A percentile compares a stretch with the other conserved stretches of the same genome.
These are phyloP conservation scores for Gorsachius magnificus DNA, from an alignment of 2,797 vertebrate species.

Conservation along the genomic window DNA sequence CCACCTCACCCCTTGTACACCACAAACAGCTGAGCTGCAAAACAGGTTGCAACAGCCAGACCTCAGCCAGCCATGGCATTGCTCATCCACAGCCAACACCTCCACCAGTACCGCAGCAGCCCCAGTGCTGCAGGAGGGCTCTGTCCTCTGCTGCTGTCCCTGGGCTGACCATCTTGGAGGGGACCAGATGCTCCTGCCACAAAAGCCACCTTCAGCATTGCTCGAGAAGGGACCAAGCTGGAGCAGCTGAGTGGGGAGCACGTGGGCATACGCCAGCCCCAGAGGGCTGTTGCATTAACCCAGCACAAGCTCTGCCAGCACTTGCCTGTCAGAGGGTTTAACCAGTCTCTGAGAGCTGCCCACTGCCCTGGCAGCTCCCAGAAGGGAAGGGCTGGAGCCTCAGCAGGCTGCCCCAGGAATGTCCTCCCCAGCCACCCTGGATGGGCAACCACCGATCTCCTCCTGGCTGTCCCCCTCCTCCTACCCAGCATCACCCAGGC, in stretches of 20 bases:
- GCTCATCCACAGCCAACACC: accelerated
- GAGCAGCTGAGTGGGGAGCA: not conserved
- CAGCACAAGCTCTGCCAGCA: not conserved
- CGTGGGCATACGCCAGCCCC: accelerated
- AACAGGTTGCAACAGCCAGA: not conserved
- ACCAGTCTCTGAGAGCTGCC: not conserved
- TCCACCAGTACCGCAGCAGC: not conserved
- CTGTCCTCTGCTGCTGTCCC: not conserved
- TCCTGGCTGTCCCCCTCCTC: not conserved
- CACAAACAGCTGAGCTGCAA: not conserved
- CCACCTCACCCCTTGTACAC: not conserved
- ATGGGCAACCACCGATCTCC: not conserved
- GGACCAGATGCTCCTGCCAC: not conserved
- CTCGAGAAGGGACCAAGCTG: not conserved
- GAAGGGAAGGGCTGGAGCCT: too few species aligned
- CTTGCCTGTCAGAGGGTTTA: not conserved
- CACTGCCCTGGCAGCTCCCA: accelerated
- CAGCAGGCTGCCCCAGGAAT: not conserved
- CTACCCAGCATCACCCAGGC: not conserved
- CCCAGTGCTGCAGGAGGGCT: not conserved
- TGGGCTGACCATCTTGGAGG: accelerated
- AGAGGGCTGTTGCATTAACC: not conserved
- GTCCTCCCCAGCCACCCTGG: not conserved
- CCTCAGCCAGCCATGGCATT: not conserved
- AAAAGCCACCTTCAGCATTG: not conserved